Base-by-base conservation (phyloP, 2,797 vertebrate genomes). In the Sebastes matsubarae region DNA sequence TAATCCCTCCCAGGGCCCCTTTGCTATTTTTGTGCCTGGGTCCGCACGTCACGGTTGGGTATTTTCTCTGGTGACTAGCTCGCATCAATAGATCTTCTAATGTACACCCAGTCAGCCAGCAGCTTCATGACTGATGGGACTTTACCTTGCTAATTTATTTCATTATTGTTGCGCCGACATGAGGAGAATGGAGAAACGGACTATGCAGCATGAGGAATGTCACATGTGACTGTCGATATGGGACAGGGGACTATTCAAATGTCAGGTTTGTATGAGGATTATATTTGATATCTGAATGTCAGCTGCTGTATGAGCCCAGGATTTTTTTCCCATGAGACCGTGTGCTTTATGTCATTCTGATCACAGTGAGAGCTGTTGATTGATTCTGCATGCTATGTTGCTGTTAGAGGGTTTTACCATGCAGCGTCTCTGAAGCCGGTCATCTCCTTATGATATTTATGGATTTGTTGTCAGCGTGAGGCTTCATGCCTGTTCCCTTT, bases 51-150 rank as follows among this genome's bases (percentile, higher is more conserved):
- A 99, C 96, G 96, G 96, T 97, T 97, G 98, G 98, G 98, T 99
- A 99, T 99, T 99, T 99, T 99, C 98, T 99, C 98, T 97, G 97
- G 97, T 98, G 98, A 98, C 97, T 97, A 94, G 97, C 97, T 98
- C 96, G 97, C 98, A 98, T 99, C 97, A 98, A 97, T 97, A 97
- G 97, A 97, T 97, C 97, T 97, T 97, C 96, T 97, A 97, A 97
- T 96, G 96, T 97, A 96, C 97, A 96, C 96, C 97, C 96, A 96
- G 95, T 95, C 97, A 94, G 96, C 92, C 95, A 95, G 96, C 96
- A 95, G 96, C 96, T 97, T 96, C 91, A 94, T 96, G 96, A 97
- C 97, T 97, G 97, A 98, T 97, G 96, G 97, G 96, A 97, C 95
- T 96, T 96, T 96, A 95, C 94, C 95, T 94, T n/a, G 85, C 79